phyloP scores from a whole-genome alignment of 2,797 vertebrate species.

The Anabacerthia variegaticeps region DNA sequence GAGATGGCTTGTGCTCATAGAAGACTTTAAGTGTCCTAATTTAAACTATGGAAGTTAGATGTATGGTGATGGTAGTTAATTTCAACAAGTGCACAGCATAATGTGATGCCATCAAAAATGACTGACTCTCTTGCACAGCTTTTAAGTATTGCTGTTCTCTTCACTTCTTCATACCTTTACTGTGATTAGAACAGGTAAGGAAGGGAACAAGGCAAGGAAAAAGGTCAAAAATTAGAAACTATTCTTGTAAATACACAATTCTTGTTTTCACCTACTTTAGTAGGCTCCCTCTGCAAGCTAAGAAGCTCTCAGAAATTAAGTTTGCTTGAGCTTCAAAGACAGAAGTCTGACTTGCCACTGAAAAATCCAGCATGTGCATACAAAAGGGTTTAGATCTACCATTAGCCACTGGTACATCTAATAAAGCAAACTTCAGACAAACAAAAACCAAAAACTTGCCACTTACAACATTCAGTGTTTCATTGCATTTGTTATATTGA shows the following conservation, averaged over 20 bases:
- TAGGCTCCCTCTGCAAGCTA: not conserved
- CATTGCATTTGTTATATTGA: not conserved
- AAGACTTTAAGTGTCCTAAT: not conserved
- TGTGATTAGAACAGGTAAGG: not conserved
- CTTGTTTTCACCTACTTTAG: not conserved
- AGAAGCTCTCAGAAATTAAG: not conserved
- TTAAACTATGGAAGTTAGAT: not conserved
- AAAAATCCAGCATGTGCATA: not conserved
- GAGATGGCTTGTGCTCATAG: not conserved
- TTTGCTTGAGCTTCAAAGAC: not conserved
- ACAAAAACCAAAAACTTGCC: not conserved
- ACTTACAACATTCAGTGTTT: not conserved
- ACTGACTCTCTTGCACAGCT: not conserved
- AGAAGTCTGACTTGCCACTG: not conserved
- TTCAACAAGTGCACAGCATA: not conserved
- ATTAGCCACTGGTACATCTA: not conserved
- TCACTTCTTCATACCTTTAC: not conserved
- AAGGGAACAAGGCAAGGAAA: not conserved
- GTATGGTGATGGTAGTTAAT: not conserved
- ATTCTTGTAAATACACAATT: not conserved
- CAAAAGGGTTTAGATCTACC: not conserved
- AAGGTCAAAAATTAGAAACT: not conserved
- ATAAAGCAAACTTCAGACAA: not conserved
- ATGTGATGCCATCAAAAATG: not conserved
- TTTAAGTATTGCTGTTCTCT: not conserved